Percentiles rank a stretch among this genome's conserved stretches.
These are phyloP conservation scores for Grus americana DNA, from an alignment of 2,113 vertebrate genomes.

Conservation along the genomic window DNA sequence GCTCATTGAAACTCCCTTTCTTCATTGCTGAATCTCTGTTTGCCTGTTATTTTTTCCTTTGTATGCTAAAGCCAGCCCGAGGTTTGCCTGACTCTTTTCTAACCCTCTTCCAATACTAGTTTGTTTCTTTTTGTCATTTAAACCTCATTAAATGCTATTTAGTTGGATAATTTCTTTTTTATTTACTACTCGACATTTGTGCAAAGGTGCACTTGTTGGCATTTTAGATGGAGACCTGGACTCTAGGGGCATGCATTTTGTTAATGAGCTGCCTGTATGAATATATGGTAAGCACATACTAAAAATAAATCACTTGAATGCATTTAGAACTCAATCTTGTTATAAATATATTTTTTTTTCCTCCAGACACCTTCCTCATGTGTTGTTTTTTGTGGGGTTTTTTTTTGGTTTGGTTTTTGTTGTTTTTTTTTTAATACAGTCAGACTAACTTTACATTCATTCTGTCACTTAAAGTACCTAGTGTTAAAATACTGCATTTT, in stretches of 20 bases:
- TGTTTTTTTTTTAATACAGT: neutral
- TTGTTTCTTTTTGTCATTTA: neutral
- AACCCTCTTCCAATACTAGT: neutral
- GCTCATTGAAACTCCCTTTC: neutral
- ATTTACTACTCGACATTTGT: neutral
- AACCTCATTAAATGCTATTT: neutral
- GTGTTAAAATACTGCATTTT: neutral
- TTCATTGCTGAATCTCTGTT: neutral
- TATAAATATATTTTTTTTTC: neutral
- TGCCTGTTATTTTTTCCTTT: neutral
- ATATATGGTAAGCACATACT: neutral
- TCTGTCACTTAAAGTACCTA: neutral
- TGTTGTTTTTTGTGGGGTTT: too few species aligned
- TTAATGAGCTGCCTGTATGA: neutral
- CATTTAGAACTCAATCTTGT: neutral
- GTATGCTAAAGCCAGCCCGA: neutral
- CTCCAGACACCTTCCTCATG: neutral
- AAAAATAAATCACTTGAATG: neutral
- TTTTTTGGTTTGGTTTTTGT: too few species aligned
- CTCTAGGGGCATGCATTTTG: neutral
- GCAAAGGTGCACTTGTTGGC: neutral
- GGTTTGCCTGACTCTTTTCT: neutral
- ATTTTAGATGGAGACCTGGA: slow-evolving; percentile 20
- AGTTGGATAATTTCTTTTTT: neutral
- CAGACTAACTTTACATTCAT: neutral